Base-by-base conservation (phyloP, 2,113 vertebrate genomes). In the Oryzias celebensis region DNA sequence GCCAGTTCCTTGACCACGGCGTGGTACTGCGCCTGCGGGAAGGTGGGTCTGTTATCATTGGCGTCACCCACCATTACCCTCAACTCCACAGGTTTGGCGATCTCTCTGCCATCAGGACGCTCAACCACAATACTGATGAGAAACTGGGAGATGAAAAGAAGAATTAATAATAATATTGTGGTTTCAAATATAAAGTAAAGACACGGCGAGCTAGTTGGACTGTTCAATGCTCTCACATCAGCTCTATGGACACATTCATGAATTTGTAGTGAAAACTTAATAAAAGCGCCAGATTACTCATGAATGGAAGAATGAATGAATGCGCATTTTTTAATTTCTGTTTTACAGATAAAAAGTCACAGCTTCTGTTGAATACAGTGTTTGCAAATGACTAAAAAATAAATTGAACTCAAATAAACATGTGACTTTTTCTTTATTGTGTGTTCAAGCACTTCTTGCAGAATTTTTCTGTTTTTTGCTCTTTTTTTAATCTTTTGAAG, bases 21-120 rank as follows among this genome's bases (percentile, higher is more conserved):
- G 61, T 93, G 89, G 71, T 92, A 91, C 74, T 91, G 85, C n/a
- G 87, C 75, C 66, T 90, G 91, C 36, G 84, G 88, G 69, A 91
- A 84, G 44, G 81, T 88, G 50, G 90, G 90, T 43, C 77, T 77
- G 76, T 88, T 94, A 58, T 92, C 92, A 6, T 92, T 93, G 64
- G 90, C 82, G 16, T 92, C 92, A 2, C 81, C 85, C 62, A 90
- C 92, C 77, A 70, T 90, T 68, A 92, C 87, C 61, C 87, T 83
- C 73, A 92, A 43, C 58, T 69, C 79, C 23, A 91, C 86, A 13
- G 92, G 87, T 47, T 93, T 90, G 28, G 80, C 88, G 20, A 87
- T 90, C 64, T 80, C 88, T 59, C 88, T 77, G 23, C 90, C 91
- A 17, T 91, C 87, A 12, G 85, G 87, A 59, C 89, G 92, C 77